phyloP scores from a whole-genome alignment of 2,888 invertebrate species.

The Pristionchus arcanus region DNA sequence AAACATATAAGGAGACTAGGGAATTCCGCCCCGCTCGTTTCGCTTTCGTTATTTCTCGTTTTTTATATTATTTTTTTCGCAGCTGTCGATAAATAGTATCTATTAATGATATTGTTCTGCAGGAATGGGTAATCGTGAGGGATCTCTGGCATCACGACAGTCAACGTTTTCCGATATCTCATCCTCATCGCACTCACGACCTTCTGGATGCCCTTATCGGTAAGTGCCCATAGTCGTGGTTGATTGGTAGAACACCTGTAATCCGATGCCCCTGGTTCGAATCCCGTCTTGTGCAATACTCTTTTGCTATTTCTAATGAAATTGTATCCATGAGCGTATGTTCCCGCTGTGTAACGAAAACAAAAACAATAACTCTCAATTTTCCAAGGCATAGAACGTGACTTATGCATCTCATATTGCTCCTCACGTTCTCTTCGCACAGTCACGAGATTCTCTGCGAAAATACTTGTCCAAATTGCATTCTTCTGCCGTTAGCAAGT shows the following conservation, averaged over 20 bases:
- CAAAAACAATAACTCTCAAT: too few species aligned
- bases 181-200: conserved; percentile 5
- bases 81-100: too few species aligned
- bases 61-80: too few species aligned
- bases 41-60: too few species aligned
- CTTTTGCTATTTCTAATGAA: too few species aligned
- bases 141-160: conserved; percentile 39
- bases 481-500: background rate
- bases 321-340: too few species aligned
- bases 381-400: background rate
- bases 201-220: conserved; percentile 25
- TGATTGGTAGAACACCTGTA: background rate
- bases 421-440: background rate
- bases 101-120: background rate
- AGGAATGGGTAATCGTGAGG: conserved; percentile 52
- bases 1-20: background rate
- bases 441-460: background rate
- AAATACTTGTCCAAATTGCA: conserved; percentile 11
- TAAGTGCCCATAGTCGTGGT: background rate
- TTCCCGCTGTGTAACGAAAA: too few species aligned
- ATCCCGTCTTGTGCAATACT: too few species aligned
- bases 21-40: background rate
- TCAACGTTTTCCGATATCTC: conserved; percentile 44
- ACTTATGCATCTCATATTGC: background rate
- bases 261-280: too few species aligned